These are phyloP conservation scores for Sesamia nonagrioides DNA, from an alignment of 1,140 invertebrate genomes.

Conservation along the genomic window DNA sequence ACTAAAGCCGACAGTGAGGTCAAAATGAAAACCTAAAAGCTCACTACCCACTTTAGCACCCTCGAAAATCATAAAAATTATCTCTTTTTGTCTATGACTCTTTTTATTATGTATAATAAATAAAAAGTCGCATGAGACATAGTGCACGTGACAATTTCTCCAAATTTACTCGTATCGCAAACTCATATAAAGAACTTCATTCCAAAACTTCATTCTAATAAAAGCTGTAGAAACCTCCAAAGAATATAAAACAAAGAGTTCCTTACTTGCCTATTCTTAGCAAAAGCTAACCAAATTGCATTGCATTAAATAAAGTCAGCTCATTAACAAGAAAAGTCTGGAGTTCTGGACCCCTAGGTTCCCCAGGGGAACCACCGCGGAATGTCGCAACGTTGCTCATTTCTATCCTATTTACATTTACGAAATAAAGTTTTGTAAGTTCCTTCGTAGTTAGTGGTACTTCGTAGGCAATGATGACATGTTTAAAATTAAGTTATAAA, in stretches of 20 bases:
- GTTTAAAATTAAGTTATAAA: neutral
- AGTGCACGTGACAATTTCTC: too few species aligned
- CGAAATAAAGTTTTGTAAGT: neutral
- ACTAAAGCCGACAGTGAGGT: too few species aligned
- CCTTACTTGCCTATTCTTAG: neutral
- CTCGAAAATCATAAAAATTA: too few species aligned
- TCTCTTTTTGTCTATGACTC: too few species aligned
- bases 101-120: too few species aligned
- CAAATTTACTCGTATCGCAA: too few species aligned
- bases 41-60: too few species aligned
- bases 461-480: neutral
- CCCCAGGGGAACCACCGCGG: too few species aligned
- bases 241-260: neutral
- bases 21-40: too few species aligned
- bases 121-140: too few species aligned
- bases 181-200: too few species aligned
- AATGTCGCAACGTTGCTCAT: neutral
- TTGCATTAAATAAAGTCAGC: neutral
- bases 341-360: neutral
- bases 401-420: neutral
- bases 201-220: too few species aligned
- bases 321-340: neutral
- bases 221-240: neutral
- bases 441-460: neutral
- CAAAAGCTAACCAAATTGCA: neutral